Evolutionary conservation across 1,140 invertebrate species (phyloP).

Genomic region (Marisa cornuarietis): DNA sequence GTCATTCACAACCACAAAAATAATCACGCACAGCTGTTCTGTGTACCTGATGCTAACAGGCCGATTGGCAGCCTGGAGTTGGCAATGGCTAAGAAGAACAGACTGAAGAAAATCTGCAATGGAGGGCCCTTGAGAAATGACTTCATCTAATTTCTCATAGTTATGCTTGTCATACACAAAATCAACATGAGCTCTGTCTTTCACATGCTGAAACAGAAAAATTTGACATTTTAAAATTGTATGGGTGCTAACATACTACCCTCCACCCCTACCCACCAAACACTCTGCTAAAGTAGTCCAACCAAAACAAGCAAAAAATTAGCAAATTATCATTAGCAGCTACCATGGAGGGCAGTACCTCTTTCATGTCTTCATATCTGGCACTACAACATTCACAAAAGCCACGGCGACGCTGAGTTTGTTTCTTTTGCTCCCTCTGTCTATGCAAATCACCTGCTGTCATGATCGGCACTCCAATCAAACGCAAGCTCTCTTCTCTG

Average conservation of each 20-base stretch:
- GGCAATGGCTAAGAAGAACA: constrained; percentile 34
- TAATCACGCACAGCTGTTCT: no score
- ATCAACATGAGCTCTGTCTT: constrained; percentile 40
- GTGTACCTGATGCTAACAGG: background rate
- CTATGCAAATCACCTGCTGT: constrained; percentile 51
- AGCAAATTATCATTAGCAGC: background rate
- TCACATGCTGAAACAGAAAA: constrained; percentile 44
- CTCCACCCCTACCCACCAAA: background rate
- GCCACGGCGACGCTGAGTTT: constrained; percentile 46
- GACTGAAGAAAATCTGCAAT: constrained; percentile 45
- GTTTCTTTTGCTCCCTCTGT: constrained; percentile 27
- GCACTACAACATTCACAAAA: constrained; percentile 59
- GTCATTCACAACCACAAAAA: no score
- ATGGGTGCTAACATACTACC: background rate
- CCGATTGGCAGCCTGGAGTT: constrained; percentile 12
- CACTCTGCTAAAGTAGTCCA: no score
- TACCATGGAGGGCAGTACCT: constrained; percentile 34
- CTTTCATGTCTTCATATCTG: constrained; percentile 54
- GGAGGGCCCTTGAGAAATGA: constrained; percentile 42
- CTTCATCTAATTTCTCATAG: constrained; percentile 45
- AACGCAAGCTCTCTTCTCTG: constrained; percentile 12
- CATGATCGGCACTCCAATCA: constrained; percentile 42
- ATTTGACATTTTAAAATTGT: background rate
- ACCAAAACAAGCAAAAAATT: no score
- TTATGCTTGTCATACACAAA: constrained; percentile 51